Evolutionary conservation across 2,888 invertebrate genomes (phyloP).

Genomic region (Ophion costatus): DNA sequence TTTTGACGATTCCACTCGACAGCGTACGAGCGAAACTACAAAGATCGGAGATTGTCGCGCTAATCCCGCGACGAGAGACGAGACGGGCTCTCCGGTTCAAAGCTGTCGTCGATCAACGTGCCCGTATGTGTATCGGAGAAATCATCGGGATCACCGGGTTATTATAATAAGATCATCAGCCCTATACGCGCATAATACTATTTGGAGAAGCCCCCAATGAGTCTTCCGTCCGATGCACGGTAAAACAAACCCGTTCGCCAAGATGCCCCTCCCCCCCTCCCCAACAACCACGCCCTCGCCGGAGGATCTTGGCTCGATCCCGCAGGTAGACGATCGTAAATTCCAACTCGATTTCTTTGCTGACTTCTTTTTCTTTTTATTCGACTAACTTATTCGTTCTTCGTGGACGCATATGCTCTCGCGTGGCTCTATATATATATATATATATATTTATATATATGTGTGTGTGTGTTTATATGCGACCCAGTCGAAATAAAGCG

Average conservation of each 20-base stretch:
- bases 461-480: no score
- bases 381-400: conserved; percentile 6
- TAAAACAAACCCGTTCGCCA: conserved; percentile 46
- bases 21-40: not conserved
- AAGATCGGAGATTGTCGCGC: conserved; percentile 21
- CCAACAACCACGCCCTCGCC: not conserved
- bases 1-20: conserved; percentile 3
- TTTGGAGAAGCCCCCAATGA: conserved; percentile 40
- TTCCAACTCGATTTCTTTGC: conserved; percentile 58
- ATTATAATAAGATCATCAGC: conserved; percentile 35
- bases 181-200: conserved; percentile 21
- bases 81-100: not conserved
- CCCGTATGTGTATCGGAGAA: conserved; percentile 30
- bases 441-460: not conserved
- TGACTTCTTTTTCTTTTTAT: conserved; percentile 13
- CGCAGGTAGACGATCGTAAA: conserved; percentile 64
- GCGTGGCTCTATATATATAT: no score
- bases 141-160: conserved; percentile 13
- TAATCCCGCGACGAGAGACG: conserved; percentile 23
- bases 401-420: not conserved
- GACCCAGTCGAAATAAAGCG: conserved; percentile 8
- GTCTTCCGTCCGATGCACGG: conserved; percentile 21
- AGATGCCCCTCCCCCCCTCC: not conserved
- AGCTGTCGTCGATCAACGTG: conserved; percentile 48
- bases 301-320: conserved; percentile 53